A percentile compares a stretch with the other conserved stretches of the same genome.
Conservation (phyloP, 2,888 invertebrate species). For the Epinotia nisella region DNA sequence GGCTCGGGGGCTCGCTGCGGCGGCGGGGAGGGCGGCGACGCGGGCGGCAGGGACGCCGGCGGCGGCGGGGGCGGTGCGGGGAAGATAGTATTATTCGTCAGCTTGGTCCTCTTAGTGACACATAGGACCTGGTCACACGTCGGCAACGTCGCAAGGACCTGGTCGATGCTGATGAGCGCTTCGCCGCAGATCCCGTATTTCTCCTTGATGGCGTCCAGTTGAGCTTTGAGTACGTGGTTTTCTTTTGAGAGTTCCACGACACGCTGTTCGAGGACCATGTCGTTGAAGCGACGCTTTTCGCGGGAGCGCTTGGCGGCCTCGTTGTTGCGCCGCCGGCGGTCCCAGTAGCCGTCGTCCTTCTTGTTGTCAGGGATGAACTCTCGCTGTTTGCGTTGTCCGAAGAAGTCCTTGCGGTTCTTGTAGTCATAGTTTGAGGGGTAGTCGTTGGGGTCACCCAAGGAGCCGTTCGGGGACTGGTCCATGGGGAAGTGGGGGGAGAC, state of each 20-base stretch:
- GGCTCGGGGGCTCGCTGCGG: conserved; percentile 83
- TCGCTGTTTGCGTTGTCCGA: conserved; percentile 95
- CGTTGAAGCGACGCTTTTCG: conserved; percentile 98
- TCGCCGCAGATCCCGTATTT: conserved; percentile 96
- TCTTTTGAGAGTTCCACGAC: conserved; percentile 97
- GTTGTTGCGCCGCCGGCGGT: conserved; percentile 97
- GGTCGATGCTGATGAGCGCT: conserved; percentile 93
- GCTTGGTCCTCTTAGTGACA: conserved; percentile 89
- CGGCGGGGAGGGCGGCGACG: conserved; percentile 81
- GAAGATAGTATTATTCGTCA: conserved; percentile 79
- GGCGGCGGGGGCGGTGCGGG: conserved; percentile 84
- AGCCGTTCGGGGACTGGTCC: conserved; percentile 75
- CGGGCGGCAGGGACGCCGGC: conserved; percentile 75
- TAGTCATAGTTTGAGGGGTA: conserved; percentile 84
- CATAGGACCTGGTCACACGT: conserved; percentile 93
- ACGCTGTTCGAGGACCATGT: conserved; percentile 97
- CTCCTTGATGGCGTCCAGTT: conserved; percentile 96
- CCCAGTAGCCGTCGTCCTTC: conserved; percentile 99
- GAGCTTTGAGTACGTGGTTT: conserved; percentile 96
- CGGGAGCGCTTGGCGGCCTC: conserved; percentile 98
- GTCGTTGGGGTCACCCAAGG: conserved; percentile 66
- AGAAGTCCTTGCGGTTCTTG: conserved; percentile 92
- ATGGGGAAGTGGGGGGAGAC: conserved; percentile 76
- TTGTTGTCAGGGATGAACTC: conserved; percentile 98
- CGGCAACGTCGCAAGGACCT: conserved; percentile 93